Conservation (phyloP, 2,888 invertebrate genomes). For the Biston betularia region DNA sequence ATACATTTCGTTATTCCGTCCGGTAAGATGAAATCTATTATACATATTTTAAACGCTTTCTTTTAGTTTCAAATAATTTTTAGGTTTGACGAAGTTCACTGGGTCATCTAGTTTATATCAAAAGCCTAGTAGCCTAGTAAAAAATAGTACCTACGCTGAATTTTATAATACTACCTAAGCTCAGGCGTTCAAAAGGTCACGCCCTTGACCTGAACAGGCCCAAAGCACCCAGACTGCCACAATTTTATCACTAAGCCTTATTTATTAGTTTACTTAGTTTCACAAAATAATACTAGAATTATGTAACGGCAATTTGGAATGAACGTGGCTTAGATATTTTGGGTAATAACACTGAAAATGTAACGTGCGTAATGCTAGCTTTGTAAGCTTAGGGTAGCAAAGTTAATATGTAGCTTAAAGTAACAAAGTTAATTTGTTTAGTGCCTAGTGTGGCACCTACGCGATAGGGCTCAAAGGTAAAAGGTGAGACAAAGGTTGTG, state of each 20-base stretch:
- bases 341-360: constrained; percentile 12
- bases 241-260: constrained; percentile 37
- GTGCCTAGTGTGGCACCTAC: constrained; percentile 1
- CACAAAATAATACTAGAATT: constrained; percentile 15
- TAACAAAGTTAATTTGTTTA: constrained; percentile 5
- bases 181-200: background rate
- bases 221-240: constrained; percentile 19
- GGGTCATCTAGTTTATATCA: too few relatives aligned
- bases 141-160: background rate
- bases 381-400: background rate
- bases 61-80: too few relatives aligned
- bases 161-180: background rate
- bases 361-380: constrained; percentile 2
- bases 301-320: constrained; percentile 20
- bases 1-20: too few relatives aligned
- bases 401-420: constrained; percentile 7
- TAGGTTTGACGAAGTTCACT: too few relatives aligned
- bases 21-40: too few relatives aligned
- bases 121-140: too few relatives aligned
- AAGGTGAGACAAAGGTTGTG: constrained; percentile 9
- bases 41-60: too few relatives aligned
- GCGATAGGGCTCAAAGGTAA: background rate
- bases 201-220: constrained; percentile 36
- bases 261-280: constrained; percentile 38
- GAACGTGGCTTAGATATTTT: constrained; percentile 23